A percentile compares a stretch with the other conserved stretches of the same genome.
Conservation (phyloP, 2,888 invertebrate genomes). For the Mactromeris polynyma region DNA sequence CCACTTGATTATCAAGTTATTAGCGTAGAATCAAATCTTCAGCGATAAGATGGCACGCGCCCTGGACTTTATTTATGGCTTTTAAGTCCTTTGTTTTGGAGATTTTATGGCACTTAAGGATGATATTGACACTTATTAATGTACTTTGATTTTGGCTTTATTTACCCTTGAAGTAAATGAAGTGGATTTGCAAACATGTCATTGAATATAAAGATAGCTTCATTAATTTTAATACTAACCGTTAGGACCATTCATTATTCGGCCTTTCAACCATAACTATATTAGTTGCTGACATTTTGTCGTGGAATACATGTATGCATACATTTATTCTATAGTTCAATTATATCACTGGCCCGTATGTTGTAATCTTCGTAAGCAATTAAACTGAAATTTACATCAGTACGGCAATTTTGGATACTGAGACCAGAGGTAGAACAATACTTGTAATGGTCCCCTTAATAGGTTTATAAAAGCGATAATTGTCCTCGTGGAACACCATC, state of each 20-base stretch:
- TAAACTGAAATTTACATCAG: too few species aligned
- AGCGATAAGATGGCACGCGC: slow-evolving; percentile 51
- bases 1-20: slow-evolving; percentile 52
- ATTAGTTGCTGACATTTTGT: background rate
- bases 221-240: background rate
- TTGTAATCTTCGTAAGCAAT: too few species aligned
- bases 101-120: slow-evolving; percentile 49
- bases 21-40: slow-evolving; percentile 16
- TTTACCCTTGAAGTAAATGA: slow-evolving; percentile 49
- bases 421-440: too few species aligned
- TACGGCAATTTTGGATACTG: too few species aligned
- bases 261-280: background rate
- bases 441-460: too few species aligned
- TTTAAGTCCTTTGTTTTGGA: slow-evolving; percentile 59
- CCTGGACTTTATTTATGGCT: slow-evolving; percentile 49
- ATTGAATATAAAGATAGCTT: slow-evolving; percentile 17
- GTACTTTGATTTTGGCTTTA: slow-evolving; percentile 58
- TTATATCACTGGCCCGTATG: too few species aligned
- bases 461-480: too few species aligned
- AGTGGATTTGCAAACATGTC: slow-evolving; percentile 55
- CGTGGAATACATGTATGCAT: background rate
- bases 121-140: slow-evolving; percentile 66
- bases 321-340: too few species aligned
- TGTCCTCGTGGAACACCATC: too few species aligned
- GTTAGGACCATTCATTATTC: background rate